Base-by-base conservation (phyloP, 2,113 vertebrate genomes). In the Myrmecophaga tridactyla region DNA sequence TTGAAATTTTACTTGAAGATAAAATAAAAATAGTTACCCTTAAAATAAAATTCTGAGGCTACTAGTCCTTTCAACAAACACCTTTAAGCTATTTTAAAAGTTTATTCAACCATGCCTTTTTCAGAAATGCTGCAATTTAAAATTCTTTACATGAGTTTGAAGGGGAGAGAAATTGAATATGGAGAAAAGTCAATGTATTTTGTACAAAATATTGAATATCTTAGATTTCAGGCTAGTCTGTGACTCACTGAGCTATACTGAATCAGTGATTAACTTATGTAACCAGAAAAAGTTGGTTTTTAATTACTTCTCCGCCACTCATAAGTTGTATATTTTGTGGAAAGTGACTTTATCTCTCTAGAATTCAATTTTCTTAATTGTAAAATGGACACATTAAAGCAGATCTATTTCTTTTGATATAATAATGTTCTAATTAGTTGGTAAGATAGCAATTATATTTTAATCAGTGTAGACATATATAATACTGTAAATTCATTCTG, bases 141-240 rank as follows among this genome's bases (percentile, higher is more conserved):
- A 73, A 48, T 6, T 72, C 1, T 29, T 86, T 67, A 17, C 9
- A 56, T 15, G 2, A 1, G 89, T 60, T 94, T 86, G 89, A 65
- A 93, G 43, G 70, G 6, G 78, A 62, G 4, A 18, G 25, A 83
- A 91, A 95, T 6, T 58, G 7, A 81, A 76, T 75, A 73, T n/a
- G 2, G 29, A 7, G 20, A 88, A 87, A 36, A 20, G 65, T 83
- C 18, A 72, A 34, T 11, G 20, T 62, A n/a, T 34, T 63, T 94
- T 75, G 29, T 56, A 89, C 2, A 58, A 90, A 53, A 80, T 90
- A 90, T 58, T 91, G 27, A 96, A 92, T 94, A 70, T 60, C 10
- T 14, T 63, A 20, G 25, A 63, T 87, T 97, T 9, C 34, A 67
- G 65, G 7, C 39, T 84, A 80, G 53, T 21, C 46, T n/a, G 0